Evolutionary conservation across 2,797 vertebrate species (phyloP).

Genomic region (Pangasius mekongensis): DNA sequence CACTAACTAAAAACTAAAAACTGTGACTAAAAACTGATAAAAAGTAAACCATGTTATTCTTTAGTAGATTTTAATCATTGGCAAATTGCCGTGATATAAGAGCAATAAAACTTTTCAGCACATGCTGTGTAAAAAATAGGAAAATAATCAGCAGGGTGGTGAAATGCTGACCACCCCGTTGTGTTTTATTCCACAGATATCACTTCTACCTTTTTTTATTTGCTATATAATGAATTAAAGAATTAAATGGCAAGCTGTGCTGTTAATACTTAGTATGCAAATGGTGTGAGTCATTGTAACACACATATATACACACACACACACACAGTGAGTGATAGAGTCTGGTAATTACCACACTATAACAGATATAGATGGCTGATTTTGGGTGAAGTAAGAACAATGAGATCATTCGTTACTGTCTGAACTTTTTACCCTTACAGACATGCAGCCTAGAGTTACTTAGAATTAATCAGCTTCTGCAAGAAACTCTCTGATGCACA

Average conservation of each 20-base stretch:
- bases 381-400: conserved; percentile 3
- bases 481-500: neutral
- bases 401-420: conserved; percentile 33
- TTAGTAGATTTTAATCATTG: neutral
- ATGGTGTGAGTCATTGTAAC: neutral
- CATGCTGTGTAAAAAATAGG: neutral
- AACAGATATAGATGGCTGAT: conserved; percentile 15
- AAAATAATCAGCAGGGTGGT: neutral
- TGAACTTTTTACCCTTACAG: neutral
- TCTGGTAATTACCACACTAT: neutral
- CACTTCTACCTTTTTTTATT: neutral
- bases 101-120: neutral
- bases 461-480: neutral
- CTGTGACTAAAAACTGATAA: neutral
- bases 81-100: neutral
- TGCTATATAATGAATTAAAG: neutral
- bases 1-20: neutral
- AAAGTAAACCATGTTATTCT: neutral
- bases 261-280: neutral
- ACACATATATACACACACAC: neutral
- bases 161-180: neutral
- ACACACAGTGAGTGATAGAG: neutral
- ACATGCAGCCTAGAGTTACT: conserved; percentile 10
- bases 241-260: neutral
- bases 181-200: neutral